Conservation (phyloP, 2,797 vertebrate genomes). For the Falco rusticolus region DNA sequence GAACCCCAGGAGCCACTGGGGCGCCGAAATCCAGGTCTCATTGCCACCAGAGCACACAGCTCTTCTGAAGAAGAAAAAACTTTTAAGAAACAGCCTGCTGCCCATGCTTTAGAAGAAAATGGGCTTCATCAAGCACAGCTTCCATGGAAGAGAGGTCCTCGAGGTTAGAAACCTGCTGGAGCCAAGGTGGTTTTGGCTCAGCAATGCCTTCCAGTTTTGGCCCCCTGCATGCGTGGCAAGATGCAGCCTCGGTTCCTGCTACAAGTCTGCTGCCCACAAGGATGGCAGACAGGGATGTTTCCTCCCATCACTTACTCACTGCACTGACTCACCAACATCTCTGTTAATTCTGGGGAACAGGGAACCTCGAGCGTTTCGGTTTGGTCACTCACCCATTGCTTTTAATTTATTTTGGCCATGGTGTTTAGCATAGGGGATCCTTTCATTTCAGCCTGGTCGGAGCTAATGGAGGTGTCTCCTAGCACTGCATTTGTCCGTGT, state of each 20-base stretch:
- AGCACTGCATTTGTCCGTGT: not conserved
- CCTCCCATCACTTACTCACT: slow-evolving; percentile 1
- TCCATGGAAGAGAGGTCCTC: not conserved
- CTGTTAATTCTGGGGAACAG: not conserved
- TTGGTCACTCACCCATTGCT: not conserved
- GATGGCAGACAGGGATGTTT: not conserved
- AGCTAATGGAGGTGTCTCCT: slow-evolving; percentile 45
- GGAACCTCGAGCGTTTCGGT: not conserved
- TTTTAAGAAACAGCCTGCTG: not conserved
- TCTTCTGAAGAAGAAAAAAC: not conserved
- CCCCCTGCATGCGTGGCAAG: not conserved
- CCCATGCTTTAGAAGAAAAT: not conserved
- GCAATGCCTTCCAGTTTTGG: not conserved
- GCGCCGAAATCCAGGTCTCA: not conserved
- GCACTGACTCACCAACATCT: slow-evolving; percentile 10
- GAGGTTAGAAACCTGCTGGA: not conserved
- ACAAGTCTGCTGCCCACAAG: not conserved
- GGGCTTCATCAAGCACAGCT: not conserved
- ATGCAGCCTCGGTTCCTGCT: not conserved
- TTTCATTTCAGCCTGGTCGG: slow-evolving; percentile 31
- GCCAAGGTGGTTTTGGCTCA: not conserved
- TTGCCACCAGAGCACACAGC: not conserved
- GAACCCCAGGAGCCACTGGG: not conserved
- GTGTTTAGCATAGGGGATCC: not conserved
- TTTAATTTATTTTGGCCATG: not conserved